Conservation (phyloP, 1,140 invertebrate genomes). For the Dryas iulia region DNA sequence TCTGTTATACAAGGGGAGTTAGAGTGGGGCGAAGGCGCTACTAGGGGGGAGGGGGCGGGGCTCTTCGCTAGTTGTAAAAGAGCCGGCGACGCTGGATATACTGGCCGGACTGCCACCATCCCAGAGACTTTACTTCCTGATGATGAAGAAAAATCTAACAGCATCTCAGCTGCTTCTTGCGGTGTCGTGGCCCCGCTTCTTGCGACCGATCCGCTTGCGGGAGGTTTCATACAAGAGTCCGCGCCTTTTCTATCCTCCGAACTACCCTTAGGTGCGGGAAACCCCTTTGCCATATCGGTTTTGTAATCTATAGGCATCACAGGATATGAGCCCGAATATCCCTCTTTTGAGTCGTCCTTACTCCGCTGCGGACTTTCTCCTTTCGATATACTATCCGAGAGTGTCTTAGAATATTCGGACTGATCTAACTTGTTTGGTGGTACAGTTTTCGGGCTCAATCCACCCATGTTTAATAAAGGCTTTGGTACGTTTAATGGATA, state of each 20-base stretch:
- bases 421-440: constrained; percentile 49
- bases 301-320: constrained; percentile 72
- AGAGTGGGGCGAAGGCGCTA: constrained; percentile 86
- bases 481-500: constrained; percentile 73
- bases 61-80: constrained; percentile 90
- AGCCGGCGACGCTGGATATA: constrained; percentile 84
- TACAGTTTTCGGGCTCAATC: constrained; percentile 66
- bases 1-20: constrained; percentile 91
- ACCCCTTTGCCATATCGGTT: constrained; percentile 70
- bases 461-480: constrained; percentile 67
- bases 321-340: constrained; percentile 55
- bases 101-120: constrained; percentile 78
- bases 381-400: constrained; percentile 65
- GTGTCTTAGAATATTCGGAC: constrained; percentile 61
- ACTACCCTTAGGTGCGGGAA: constrained; percentile 67
- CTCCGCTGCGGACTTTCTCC: constrained; percentile 60
- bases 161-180: constrained; percentile 83
- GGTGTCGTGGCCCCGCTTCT: constrained; percentile 74
- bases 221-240: constrained; percentile 73
- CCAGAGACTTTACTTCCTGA: constrained; percentile 74
- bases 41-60: constrained; percentile 85
- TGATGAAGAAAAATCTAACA: constrained; percentile 84
- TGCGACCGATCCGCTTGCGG: constrained; percentile 60
- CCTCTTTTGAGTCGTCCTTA: constrained; percentile 67
- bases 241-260: constrained; percentile 68